Conservation (phyloP, 2,888 invertebrate genomes). For the Trichopoda pennipes region DNA sequence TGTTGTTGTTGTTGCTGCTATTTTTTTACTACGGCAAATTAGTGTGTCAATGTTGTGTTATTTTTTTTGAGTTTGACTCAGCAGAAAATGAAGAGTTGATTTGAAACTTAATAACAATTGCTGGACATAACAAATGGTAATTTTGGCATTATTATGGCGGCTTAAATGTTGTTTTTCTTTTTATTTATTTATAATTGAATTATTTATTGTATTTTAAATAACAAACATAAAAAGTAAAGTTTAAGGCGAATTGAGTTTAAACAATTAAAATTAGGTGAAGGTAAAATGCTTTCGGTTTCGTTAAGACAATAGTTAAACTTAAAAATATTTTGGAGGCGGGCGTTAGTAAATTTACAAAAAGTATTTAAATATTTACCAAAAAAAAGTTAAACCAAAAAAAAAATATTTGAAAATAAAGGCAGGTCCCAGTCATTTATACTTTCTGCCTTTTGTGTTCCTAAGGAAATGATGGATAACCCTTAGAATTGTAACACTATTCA, state of each 20-base stretch:
- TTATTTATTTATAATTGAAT: background rate
- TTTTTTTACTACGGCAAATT: constrained; percentile 26
- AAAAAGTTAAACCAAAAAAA: too few relatives aligned
- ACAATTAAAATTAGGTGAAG: constrained; percentile 16
- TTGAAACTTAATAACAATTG: constrained; percentile 14
- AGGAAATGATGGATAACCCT: too few relatives aligned
- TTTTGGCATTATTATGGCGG: constrained; percentile 21
- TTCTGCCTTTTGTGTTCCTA: too few relatives aligned
- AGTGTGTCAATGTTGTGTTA: constrained; percentile 53
- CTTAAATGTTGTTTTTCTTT: constrained; percentile 36
- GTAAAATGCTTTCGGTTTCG: constrained; percentile 4
- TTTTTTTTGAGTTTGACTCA: constrained; percentile 42
- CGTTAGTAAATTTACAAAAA: background rate
- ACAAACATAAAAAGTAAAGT: constrained; percentile 1
- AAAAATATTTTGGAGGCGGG: background rate
- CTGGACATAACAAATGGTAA: background rate
- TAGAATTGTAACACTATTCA: too few relatives aligned
- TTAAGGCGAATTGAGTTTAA: too few relatives aligned
- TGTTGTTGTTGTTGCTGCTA: background rate
- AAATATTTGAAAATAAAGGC: too few relatives aligned
- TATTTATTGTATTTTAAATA: background rate
- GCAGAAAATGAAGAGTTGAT: constrained; percentile 30
- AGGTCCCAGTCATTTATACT: too few relatives aligned
- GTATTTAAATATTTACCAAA: background rate
- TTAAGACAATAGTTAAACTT: background rate